These are phyloP conservation scores for Pterobdella sp. DNA, from an alignment of 2,888 invertebrate genomes.

Conservation along the genomic window DNA sequence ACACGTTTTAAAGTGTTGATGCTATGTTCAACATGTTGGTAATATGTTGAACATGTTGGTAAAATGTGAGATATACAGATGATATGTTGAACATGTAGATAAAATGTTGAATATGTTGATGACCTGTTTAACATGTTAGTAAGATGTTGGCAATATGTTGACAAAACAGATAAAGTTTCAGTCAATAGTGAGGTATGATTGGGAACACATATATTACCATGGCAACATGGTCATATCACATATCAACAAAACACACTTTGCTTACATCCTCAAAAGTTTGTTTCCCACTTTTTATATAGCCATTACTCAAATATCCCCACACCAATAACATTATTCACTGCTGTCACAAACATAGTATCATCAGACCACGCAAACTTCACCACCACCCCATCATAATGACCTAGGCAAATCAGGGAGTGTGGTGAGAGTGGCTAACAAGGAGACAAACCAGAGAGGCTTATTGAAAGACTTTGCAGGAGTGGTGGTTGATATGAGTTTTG, in stretches of 20 bases:
- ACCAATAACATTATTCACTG: background rate
- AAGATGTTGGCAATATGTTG: background rate
- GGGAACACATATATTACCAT: slow-evolving; percentile 78
- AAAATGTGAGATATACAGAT: too few relatives aligned
- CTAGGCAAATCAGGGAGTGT: slow-evolving; percentile 54
- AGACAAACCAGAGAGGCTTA: slow-evolving; percentile 66
- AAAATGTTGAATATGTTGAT: too few relatives aligned
- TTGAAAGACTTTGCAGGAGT: slow-evolving; percentile 79
- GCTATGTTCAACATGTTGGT: too few relatives aligned
- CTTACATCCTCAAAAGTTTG: slow-evolving; percentile 65
- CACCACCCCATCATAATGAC: slow-evolving; percentile 36
- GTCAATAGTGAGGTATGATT: slow-evolving; percentile 81
- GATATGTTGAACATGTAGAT: too few relatives aligned
- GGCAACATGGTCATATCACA: slow-evolving; percentile 83
- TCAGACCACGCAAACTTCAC: background rate
- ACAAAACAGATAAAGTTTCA: slow-evolving; percentile 68
- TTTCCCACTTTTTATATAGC: background rate
- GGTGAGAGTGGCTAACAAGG: slow-evolving; percentile 74
- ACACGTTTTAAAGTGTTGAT: too few relatives aligned
- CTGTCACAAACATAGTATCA: background rate
- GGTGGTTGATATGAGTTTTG: slow-evolving; percentile 85
- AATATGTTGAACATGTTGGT: too few relatives aligned
- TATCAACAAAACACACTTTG: slow-evolving; percentile 72
- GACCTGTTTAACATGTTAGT: background rate
- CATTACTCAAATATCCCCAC: background rate